Percentiles rank a stretch among this genome's conserved stretches.
phyloP scores from a whole-genome alignment of 2,113 vertebrate genomes.

The Phainopepla nitens region DNA sequence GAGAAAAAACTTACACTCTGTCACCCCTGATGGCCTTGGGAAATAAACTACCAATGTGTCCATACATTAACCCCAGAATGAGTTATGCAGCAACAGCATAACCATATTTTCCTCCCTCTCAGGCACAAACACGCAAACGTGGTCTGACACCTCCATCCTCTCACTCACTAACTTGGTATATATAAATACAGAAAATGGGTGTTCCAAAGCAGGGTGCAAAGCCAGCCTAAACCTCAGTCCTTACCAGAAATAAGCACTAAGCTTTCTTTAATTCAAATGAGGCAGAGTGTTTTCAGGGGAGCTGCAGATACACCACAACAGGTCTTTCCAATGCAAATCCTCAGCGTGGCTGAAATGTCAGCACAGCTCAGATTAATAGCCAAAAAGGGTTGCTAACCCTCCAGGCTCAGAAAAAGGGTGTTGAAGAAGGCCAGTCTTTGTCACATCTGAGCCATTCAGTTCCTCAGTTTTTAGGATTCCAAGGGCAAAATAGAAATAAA shows the following conservation, averaged over 20 bases:
- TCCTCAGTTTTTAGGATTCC: not conserved
- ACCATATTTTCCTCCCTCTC: not conserved
- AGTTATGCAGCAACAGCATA: not conserved
- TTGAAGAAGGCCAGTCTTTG: not conserved
- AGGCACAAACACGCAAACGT: accelerated
- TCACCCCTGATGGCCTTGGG: not conserved
- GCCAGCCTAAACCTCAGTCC: not conserved
- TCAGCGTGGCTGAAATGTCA: not conserved
- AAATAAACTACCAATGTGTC: not conserved
- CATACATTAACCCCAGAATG: not conserved
- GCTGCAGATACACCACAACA: not conserved
- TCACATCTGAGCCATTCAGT: not conserved
- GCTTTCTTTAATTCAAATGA: not conserved
- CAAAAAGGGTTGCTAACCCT: not conserved
- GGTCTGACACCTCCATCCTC: not conserved
- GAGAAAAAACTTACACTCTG: not conserved
- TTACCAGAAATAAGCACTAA: not conserved
- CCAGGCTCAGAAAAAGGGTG: not conserved
- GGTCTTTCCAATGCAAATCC: not conserved
- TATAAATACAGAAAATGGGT: not conserved
- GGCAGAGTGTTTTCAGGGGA: not conserved
- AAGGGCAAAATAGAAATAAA: not conserved
- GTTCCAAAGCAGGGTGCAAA: not conserved
- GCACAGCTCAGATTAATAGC: not conserved
- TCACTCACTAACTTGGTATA: not conserved